Conservation (phyloP, 2,113 vertebrate species). For the Aptenodytes patagonicus region DNA sequence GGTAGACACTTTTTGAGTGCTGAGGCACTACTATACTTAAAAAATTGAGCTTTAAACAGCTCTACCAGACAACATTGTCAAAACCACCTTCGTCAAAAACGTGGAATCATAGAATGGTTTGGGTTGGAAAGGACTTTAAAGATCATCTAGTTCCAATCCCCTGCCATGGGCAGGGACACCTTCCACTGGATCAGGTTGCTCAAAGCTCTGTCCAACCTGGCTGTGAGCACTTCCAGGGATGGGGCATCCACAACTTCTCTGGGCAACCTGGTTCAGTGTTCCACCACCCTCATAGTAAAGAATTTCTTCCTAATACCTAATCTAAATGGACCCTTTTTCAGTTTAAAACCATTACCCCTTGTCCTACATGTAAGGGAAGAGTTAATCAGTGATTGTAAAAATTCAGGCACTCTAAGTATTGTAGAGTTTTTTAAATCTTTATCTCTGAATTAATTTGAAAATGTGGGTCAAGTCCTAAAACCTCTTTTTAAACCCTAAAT, state of each 20-base stretch:
- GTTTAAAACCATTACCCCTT: too few relatives aligned
- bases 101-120: not conserved
- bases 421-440: accelerated
- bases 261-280: too few relatives aligned
- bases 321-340: not conserved
- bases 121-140: not conserved
- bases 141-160: not conserved
- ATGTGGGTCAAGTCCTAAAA: not conserved
- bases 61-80: not conserved
- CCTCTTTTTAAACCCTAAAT: too few relatives aligned
- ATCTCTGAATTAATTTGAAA: not conserved
- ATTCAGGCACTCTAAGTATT: not conserved
- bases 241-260: too few relatives aligned
- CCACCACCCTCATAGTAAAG: too few relatives aligned
- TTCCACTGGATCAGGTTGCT: too few relatives aligned
- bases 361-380: not conserved
- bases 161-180: not conserved
- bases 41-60: not conserved
- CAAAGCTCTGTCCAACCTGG: too few relatives aligned
- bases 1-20: not conserved
- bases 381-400: not conserved
- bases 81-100: not conserved
- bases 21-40: not conserved
- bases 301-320: not conserved
- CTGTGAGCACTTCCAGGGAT: too few relatives aligned